Percentiles rank a stretch among this genome's conserved stretches.
Conservation (phyloP, 2,888 invertebrate species). For the Andricus quercusramuli region DNA sequence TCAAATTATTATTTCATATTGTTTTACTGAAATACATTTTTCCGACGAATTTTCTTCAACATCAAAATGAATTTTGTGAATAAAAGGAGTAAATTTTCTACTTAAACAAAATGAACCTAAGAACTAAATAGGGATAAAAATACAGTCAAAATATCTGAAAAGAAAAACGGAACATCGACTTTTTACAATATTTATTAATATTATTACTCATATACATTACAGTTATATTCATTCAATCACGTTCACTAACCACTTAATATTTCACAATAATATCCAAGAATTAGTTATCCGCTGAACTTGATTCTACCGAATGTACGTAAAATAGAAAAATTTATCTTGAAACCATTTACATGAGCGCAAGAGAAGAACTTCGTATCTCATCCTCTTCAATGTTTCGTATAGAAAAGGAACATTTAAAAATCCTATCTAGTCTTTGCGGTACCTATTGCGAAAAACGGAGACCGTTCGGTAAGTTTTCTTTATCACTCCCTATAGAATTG, state of each 20-base stretch:
- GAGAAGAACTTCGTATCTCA: constrained; percentile 40
- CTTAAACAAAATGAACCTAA: background rate
- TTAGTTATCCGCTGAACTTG: constrained; percentile 49
- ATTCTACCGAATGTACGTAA: constrained; percentile 61
- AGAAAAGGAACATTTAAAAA: constrained; percentile 49
- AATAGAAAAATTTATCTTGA: constrained; percentile 66
- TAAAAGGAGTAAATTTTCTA: background rate
- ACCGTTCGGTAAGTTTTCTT: background rate
- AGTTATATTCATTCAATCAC: constrained; percentile 62
- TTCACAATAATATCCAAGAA: constrained; percentile 59
- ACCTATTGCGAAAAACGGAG: constrained; percentile 7
- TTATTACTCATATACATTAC: constrained; percentile 57
- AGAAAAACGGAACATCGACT: constrained; percentile 2
- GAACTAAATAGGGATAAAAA: background rate
- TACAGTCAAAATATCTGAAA: background rate
- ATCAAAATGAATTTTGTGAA: too few species aligned
- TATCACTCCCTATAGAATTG: background rate
- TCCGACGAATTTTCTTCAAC: too few species aligned
- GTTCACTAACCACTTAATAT: constrained; percentile 57
- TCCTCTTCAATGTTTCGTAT: constrained; percentile 36
- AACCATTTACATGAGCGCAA: constrained; percentile 62
- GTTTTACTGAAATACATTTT: too few species aligned
- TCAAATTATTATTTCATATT: too few species aligned
- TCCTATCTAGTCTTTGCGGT: constrained; percentile 32
- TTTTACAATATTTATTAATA: constrained; percentile 62